Percentiles rank a stretch among this genome's conserved stretches.
Evolutionary conservation across 2,888 invertebrate species (phyloP).

Genomic region (Philonicus albiceps): DNA sequence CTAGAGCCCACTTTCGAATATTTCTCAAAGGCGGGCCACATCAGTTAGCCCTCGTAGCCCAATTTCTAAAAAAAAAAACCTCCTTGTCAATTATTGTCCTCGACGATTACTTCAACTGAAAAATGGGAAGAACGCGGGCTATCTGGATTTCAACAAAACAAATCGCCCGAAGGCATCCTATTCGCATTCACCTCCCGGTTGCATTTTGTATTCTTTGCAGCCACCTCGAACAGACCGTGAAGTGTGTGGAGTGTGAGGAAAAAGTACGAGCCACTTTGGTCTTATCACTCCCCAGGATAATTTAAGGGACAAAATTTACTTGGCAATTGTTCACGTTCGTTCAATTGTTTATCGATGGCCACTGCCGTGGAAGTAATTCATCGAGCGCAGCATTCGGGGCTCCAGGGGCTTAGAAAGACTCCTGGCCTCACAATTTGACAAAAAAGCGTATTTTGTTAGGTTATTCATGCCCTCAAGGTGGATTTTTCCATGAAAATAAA

Average conservation of each 20-base stretch:
- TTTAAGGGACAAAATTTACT: slow-evolving; percentile 24
- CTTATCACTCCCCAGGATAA: slow-evolving; percentile 36
- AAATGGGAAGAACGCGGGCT: slow-evolving; percentile 40
- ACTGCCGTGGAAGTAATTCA: slow-evolving; percentile 39
- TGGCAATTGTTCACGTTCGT: slow-evolving; percentile 40
- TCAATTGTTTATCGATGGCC: slow-evolving; percentile 41
- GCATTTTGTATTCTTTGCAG: slow-evolving; percentile 16
- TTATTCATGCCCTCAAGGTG: slow-evolving; percentile 11
- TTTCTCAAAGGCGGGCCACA: neutral
- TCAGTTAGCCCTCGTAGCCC: neutral
- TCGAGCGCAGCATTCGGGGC: neutral
- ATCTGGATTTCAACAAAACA: slow-evolving; percentile 39
- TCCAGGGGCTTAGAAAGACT: slow-evolving; percentile 3
- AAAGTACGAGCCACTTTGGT: slow-evolving; percentile 18
- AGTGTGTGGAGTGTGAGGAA: slow-evolving; percentile 2
- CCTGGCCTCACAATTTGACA: neutral
- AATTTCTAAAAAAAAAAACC: slow-evolving; percentile 26
- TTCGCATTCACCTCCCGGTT: slow-evolving; percentile 5
- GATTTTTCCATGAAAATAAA: neutral
- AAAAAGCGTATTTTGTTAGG: slow-evolving; percentile 14
- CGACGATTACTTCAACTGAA: slow-evolving; percentile 39
- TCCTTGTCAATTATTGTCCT: slow-evolving; percentile 42
- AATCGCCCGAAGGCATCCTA: slow-evolving; percentile 40
- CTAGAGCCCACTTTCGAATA: slow-evolving; percentile 3
- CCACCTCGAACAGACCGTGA: slow-evolving; percentile 33